phyloP scores from a whole-genome alignment of 2,797 vertebrate genomes.

The Artibeus lituratus region DNA sequence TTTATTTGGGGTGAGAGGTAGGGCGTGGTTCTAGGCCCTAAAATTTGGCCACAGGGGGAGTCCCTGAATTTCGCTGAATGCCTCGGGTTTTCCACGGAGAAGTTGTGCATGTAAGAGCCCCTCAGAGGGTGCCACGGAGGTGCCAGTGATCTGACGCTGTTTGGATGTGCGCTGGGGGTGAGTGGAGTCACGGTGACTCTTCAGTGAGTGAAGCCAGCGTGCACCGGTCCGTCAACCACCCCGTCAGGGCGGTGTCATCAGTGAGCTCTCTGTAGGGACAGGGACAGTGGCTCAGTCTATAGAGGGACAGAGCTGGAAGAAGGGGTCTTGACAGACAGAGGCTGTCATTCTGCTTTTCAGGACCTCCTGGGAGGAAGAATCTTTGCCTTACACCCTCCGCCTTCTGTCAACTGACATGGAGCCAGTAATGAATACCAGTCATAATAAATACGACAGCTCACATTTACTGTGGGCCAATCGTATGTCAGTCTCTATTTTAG shows the following conservation, averaged over 20 bases:
- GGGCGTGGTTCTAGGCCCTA: neutral
- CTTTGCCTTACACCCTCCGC: neutral
- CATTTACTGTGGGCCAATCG: neutral
- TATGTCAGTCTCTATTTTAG: neutral
- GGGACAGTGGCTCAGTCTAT: neutral
- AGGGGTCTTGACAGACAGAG: neutral
- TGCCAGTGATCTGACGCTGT: neutral
- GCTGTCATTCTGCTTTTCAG: neutral
- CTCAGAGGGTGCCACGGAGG: neutral
- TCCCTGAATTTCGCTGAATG: neutral
- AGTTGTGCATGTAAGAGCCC: neutral
- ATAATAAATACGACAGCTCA: neutral
- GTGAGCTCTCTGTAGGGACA: neutral
- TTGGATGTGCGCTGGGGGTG: neutral
- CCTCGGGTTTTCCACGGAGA: neutral
- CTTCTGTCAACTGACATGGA: neutral
- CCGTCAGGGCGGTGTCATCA: neutral
- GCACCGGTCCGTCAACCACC: fast-evolving
- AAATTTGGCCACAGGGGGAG: neutral
- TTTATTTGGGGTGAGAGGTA: neutral
- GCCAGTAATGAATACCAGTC: neutral
- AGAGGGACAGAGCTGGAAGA: neutral
- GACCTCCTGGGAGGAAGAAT: neutral
- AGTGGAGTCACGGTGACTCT: neutral
- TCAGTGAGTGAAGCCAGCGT: neutral